Evolutionary conservation across 2,113 vertebrate genomes (phyloP).

Genomic region (Dicerorhinus sumatrensis): DNA sequence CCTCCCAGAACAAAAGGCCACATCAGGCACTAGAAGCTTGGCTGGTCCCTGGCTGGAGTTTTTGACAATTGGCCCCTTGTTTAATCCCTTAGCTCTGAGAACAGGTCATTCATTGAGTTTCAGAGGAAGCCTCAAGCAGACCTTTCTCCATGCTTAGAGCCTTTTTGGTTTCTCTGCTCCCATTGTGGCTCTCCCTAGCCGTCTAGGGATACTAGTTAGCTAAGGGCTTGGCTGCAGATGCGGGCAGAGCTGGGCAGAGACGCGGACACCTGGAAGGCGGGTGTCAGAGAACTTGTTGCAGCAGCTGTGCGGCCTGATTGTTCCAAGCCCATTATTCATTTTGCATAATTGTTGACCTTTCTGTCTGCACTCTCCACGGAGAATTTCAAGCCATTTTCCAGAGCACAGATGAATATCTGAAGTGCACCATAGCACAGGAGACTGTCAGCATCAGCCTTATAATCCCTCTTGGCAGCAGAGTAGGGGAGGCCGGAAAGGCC

Average conservation of each 20-base stretch:
- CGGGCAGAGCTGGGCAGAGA: constrained; percentile 52
- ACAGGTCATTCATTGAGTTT: background rate
- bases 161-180: background rate
- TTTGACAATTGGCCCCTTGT: background rate
- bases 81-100: background rate
- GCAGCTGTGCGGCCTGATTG: constrained; percentile 77
- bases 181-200: background rate
- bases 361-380: constrained; percentile 69
- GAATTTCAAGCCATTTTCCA: constrained; percentile 72
- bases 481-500: background rate
- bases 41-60: background rate
- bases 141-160: background rate
- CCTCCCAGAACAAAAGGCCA: background rate
- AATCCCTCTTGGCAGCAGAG: constrained; percentile 24
- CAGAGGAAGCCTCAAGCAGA: background rate
- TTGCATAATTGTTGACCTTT: constrained; percentile 86
- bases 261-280: constrained; percentile 66
- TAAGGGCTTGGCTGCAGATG: constrained; percentile 53
- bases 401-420: constrained; percentile 69
- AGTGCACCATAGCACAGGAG: constrained; percentile 56
- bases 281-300: constrained; percentile 74
- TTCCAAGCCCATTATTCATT: constrained; percentile 83
- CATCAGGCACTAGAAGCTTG: background rate
- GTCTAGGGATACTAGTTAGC: constrained; percentile 71
- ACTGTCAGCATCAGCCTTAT: constrained; percentile 66